These are phyloP conservation scores for Papilio dardanus DNA, from an alignment of 1,140 invertebrate species.

Conservation along the genomic window DNA sequence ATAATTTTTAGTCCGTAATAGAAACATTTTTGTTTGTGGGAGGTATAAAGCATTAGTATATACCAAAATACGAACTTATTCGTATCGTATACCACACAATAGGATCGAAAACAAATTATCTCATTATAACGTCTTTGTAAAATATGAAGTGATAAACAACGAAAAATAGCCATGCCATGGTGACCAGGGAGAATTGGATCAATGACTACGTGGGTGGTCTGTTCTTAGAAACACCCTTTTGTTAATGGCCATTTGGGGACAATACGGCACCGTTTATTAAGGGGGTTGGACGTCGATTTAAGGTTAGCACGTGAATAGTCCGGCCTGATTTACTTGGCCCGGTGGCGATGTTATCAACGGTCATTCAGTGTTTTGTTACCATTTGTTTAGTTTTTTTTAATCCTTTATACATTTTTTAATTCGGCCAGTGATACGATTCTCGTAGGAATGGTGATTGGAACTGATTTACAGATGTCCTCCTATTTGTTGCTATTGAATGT, in stretches of 20 bases:
- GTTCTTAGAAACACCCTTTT: slow-evolving; percentile 38
- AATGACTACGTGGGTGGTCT: slow-evolving; percentile 38
- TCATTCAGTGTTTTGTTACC: slow-evolving; percentile 37
- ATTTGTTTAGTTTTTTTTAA: slow-evolving; percentile 36
- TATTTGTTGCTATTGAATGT: slow-evolving; percentile 1
- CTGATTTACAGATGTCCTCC: slow-evolving; percentile 14
- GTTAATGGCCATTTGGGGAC: slow-evolving; percentile 32
- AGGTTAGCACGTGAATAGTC: slow-evolving; percentile 34
- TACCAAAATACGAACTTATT: background rate
- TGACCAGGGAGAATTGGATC: slow-evolving; percentile 31
- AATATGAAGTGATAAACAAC: slow-evolving; percentile 36
- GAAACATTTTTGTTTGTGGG: background rate
- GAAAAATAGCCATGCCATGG: background rate
- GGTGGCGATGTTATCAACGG: slow-evolving; percentile 26
- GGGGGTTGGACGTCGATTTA: slow-evolving; percentile 29
- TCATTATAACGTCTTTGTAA: slow-evolving; percentile 31
- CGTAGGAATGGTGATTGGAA: background rate
- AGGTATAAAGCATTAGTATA: background rate
- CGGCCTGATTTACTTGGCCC: slow-evolving; percentile 19
- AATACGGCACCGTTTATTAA: slow-evolving; percentile 37
- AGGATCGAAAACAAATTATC: slow-evolving; percentile 35
- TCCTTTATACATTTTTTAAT: slow-evolving; percentile 2
- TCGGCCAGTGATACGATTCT: slow-evolving; percentile 7
- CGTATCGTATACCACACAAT: slow-evolving; percentile 20
- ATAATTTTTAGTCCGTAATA: background rate